Base-by-base conservation (phyloP, 1,140 invertebrate genomes). In the Aphaenogaster floridana region DNA sequence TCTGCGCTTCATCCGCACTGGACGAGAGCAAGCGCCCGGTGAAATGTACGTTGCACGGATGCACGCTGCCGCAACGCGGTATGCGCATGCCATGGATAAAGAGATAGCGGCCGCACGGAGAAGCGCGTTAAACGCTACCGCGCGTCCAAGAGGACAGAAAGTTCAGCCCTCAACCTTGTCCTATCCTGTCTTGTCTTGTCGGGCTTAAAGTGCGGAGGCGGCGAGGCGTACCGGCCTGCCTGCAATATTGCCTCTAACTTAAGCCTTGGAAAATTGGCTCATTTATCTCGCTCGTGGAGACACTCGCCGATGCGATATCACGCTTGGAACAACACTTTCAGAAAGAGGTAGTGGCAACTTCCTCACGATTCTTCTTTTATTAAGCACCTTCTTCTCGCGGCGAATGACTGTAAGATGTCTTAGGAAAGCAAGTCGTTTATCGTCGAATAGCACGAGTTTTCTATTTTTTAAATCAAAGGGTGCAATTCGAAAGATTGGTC, bases 241-340 rank as follows among this genome's bases (percentile, higher is more conserved):
- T 84, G 92, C 92, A 92, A 93, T 94, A 94, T 93, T 92, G 92
- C 89, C 87, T 84, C 89, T 92, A 89, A 93, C 93, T 94, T 92
- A 93, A 94, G 93, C 93, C 92, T 93, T 80, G 90, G 92, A 91
- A 94, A 94, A 94, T 94, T 94, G 93, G 92, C 93, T 94, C 93
- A 89, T 94, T 94, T 91, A 94, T 94, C 92, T 94, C 91, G 87
- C 84, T 81, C 86, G 78, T 86, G 86, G 89, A 88, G 88, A 92
- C 84, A 88, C 77, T 59, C 57, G 77, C 61, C 77, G 50, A 68
- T 66, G 68, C 36, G 54, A 71, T 86, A 90, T 90, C 86, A 74
- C 88, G 90, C 84, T 90, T 63, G 78, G 81, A 76, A 88, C 90
- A 88, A 88, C 83, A 88, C 66, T 86, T 69, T 61, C 50, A 11